phyloP scores from a whole-genome alignment of 2,888 invertebrate genomes.

The Lampropteryx suffumata region DNA sequence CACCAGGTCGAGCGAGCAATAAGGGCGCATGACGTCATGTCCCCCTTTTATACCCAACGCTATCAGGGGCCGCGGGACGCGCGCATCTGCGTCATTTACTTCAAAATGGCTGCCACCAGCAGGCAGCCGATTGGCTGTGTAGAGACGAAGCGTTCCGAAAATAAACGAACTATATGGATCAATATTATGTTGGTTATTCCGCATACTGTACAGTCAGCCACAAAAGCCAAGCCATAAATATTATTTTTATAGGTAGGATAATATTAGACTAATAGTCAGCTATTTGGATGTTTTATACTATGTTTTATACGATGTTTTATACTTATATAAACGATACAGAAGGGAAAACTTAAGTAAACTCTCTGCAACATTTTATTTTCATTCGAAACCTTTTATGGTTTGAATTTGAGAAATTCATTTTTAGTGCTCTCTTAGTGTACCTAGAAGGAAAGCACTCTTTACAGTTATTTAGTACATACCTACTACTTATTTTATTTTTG shows the following conservation, averaged over 20 bases:
- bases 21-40: slow-evolving; percentile 66
- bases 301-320: no score
- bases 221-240: background rate
- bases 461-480: no score
- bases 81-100: slow-evolving; percentile 59
- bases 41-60: slow-evolving; percentile 54
- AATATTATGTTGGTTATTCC: slow-evolving; percentile 27
- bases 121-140: slow-evolving; percentile 27
- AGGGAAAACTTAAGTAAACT: no score
- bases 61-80: slow-evolving; percentile 40
- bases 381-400: no score
- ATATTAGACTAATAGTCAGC: background rate
- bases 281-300: no score
- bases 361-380: no score
- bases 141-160: slow-evolving; percentile 37
- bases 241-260: background rate
- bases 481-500: no score
- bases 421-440: no score
- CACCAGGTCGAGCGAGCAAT: slow-evolving; percentile 47
- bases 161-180: slow-evolving; percentile 30
- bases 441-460: no score
- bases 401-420: no score
- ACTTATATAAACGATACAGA: no score
- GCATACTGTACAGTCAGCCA: slow-evolving; percentile 17
- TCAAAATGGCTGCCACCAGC: slow-evolving; percentile 64